These are phyloP conservation scores for Chelon auratus DNA, from an alignment of 2,797 vertebrate species.

Conservation along the genomic window DNA sequence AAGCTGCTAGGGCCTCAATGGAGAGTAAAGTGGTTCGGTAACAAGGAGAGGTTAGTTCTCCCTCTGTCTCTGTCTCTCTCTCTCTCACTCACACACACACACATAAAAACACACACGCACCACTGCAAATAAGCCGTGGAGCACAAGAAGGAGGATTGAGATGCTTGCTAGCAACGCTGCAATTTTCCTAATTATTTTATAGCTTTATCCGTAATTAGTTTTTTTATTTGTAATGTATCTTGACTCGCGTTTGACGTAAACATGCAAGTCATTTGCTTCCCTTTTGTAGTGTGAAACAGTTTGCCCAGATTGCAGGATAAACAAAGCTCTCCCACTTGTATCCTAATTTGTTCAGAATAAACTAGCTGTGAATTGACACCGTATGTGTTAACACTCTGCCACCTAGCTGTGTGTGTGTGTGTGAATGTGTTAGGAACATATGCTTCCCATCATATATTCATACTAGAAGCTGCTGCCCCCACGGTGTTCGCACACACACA, in stretches of 20 bases:
- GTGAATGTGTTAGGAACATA: constrained; percentile 68
- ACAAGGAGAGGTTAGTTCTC: constrained; percentile 88
- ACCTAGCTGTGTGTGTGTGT: constrained; percentile 33
- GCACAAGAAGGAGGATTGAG: constrained; percentile 55
- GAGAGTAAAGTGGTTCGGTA: constrained; percentile 89
- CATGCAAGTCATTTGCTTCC: neutral
- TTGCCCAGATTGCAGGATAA: constrained; percentile 30
- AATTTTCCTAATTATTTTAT: constrained; percentile 37
- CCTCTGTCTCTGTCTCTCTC: constrained; percentile 57
- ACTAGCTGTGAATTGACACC: constrained; percentile 60
- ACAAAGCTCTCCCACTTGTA: constrained; percentile 44
- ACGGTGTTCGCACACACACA: constrained; percentile 49
- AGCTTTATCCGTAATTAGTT: neutral
- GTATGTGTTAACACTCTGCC: constrained; percentile 63
- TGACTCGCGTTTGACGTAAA: neutral
- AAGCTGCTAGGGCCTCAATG: constrained; percentile 88
- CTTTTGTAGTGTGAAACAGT: neutral
- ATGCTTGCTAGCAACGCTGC: constrained; percentile 50
- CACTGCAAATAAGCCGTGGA: constrained; percentile 63
- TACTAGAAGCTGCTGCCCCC: constrained; percentile 49
- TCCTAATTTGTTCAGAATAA: constrained; percentile 60
- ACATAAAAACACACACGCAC: constrained; percentile 48
- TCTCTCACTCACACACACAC: constrained; percentile 46
- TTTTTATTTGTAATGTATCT: constrained; percentile 2
- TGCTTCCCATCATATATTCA: constrained; percentile 77